Percentiles rank a stretch among this genome's conserved stretches.
Conservation (phyloP, 2,797 vertebrate genomes). For the Sciurus carolinensis region DNA sequence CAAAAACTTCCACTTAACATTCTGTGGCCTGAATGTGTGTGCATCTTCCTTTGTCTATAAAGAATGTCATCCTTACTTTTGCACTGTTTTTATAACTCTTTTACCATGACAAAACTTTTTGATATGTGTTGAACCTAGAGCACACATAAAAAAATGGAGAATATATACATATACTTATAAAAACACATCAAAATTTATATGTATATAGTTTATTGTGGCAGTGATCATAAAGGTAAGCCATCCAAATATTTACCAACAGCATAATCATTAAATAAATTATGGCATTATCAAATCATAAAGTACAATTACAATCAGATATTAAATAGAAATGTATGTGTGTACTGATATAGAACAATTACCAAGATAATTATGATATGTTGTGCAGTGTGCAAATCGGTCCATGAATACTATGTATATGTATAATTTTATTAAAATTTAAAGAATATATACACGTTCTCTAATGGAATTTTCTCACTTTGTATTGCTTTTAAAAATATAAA, state of each 20-base stretch:
- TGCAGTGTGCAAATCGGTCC: not conserved
- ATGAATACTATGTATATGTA: not conserved
- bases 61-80: conserved; percentile 30
- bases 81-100: not conserved
- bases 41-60: conserved; percentile 33
- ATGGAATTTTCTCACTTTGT: not conserved
- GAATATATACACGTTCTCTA: not conserved
- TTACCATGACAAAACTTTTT: conserved; percentile 15
- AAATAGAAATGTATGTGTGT: not conserved
- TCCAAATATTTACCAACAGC: not conserved
- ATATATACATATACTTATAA: not conserved
- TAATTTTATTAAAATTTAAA: conserved; percentile 12
- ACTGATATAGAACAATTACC: not conserved
- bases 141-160: not conserved
- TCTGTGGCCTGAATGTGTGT: not conserved
- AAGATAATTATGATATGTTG: not conserved
- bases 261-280: conserved; percentile 30
- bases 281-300: not conserved
- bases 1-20: not conserved
- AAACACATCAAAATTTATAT: conserved; percentile 5
- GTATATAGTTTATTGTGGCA: not conserved
- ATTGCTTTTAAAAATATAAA: conserved; percentile 47
- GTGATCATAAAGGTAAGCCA: not conserved
- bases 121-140: not conserved
- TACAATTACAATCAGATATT: not conserved